Percentiles rank a stretch among this genome's conserved stretches.
phyloP scores from a whole-genome alignment of 2,113 vertebrate species.

The Fulica atra region DNA sequence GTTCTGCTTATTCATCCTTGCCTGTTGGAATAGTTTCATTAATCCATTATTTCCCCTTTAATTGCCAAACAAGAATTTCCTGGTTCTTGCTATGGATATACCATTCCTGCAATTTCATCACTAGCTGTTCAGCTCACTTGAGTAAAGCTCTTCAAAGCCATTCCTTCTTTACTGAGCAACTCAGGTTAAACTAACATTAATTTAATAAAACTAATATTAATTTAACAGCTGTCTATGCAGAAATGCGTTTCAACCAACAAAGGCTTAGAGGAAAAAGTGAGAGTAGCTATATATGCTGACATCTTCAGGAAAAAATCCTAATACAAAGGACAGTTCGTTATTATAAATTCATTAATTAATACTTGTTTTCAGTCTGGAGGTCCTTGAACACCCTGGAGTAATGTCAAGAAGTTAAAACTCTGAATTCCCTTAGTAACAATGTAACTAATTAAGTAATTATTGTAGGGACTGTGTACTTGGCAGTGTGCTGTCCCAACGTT shows the following conservation, averaged over 20 bases:
- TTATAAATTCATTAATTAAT: not conserved
- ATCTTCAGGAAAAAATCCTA: not conserved
- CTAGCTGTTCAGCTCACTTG: not conserved
- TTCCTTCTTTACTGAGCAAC: not conserved
- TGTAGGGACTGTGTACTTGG: not conserved
- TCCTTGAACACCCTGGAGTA: not conserved
- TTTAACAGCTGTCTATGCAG: not conserved
- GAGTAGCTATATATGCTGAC: not conserved
- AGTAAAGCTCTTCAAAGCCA: accelerated
- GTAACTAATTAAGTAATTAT: not conserved
- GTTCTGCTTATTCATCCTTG: accelerated
- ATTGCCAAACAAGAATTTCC: not conserved
- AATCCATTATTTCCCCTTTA: not conserved
- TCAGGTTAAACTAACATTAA: not conserved
- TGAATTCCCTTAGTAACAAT: not conserved
- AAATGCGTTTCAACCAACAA: not conserved
- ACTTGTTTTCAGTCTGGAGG: not conserved
- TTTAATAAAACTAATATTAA: not conserved
- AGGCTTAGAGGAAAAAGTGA: not conserved
- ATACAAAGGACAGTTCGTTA: not conserved
- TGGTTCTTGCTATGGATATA: not conserved
- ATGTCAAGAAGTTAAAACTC: not conserved
- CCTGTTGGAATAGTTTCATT: not conserved
- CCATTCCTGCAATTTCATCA: not conserved
- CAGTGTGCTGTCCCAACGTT: not conserved